Percentiles rank a stretch among this genome's conserved stretches.
Evolutionary conservation across 2,888 invertebrate species (phyloP).

Genomic region (Diadromus collaris): DNA sequence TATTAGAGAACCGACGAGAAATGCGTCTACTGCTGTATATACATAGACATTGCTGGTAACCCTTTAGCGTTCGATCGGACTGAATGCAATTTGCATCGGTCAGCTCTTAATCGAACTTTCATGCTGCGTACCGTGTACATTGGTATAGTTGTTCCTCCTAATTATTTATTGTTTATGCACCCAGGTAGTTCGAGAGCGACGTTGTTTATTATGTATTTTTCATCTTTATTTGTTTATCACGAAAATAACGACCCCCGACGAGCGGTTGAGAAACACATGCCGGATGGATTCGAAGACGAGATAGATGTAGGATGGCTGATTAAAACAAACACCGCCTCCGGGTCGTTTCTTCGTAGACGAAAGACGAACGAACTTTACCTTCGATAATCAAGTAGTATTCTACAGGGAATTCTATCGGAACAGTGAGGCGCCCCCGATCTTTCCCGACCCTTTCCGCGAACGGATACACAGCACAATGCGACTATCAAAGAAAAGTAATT

Average conservation of each 20-base stretch:
- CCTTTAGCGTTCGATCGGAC: constrained; percentile 2
- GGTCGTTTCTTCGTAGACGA: neutral
- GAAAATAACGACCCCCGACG: neutral
- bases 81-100: constrained; percentile 31
- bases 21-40: neutral
- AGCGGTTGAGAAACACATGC: constrained; percentile 17
- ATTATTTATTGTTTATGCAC: neutral
- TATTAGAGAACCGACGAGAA: constrained; percentile 15
- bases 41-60: neutral
- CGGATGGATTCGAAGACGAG: constrained; percentile 10
- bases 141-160: constrained; percentile 11
- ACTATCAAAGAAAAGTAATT: constrained; percentile 45
- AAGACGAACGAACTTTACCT: constrained; percentile 9
- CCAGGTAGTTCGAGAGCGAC: neutral
- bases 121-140: neutral
- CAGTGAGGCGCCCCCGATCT: constrained; percentile 14
- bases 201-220: neutral
- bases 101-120: constrained; percentile 28
- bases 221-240: neutral
- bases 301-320: constrained; percentile 25
- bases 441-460: neutral
- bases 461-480: constrained; percentile 6
- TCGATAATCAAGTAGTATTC: constrained; percentile 26
- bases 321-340: constrained; percentile 14
- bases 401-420: neutral